Base-by-base conservation (phyloP, 2,113 vertebrate genomes). In the Marcusenius ussheri region DNA sequence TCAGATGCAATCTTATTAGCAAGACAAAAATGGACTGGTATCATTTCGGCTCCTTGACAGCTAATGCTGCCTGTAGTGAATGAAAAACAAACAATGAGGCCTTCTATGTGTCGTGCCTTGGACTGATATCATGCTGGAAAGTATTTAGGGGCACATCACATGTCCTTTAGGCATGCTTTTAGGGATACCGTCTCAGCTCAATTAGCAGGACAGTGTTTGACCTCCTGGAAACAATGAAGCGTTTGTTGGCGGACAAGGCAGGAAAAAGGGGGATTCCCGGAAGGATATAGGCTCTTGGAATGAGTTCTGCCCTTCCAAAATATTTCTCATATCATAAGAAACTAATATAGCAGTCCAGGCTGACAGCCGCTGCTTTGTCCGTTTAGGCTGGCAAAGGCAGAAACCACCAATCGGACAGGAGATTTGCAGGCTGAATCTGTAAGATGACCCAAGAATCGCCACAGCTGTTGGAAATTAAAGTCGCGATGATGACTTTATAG, bases 121-220 rank as follows among this genome's bases (percentile, higher is more conserved):
- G 90, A 91, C 91, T 39, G 74, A 74, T 90, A 90, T 92, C 89
- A 86, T 86, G 24, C 90, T 92, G 91, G 91, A 93, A 92, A 93
- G 87, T 91, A 93, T 92, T 91, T 90, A 91, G 92, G 91, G 91
- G 88, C 83, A 86, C 89, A 92, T 93, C 93, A 93, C 91, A 92
- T 93, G 92, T 91, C 91, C 89, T 88, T 90, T 89, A 88, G 89
- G 91, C 92, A 86, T 90, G 88, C 39, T 66, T 90, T 56, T 89
- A 87, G 83, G 88, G 89, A 66, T 86, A 88, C 90, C 53, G 45
- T 89, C 90, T 90, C 83, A 89, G 88, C 86, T 91, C 90, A 45
- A 77, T 91, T 90, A 90, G 89, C 91, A 53, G 88, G 47, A 83
- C 89, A 90, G 88, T 39, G 83, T 91, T 90, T 90, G 90, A 90